Conservation (phyloP, 2,888 invertebrate species). For the Polyommatus iphigenia region DNA sequence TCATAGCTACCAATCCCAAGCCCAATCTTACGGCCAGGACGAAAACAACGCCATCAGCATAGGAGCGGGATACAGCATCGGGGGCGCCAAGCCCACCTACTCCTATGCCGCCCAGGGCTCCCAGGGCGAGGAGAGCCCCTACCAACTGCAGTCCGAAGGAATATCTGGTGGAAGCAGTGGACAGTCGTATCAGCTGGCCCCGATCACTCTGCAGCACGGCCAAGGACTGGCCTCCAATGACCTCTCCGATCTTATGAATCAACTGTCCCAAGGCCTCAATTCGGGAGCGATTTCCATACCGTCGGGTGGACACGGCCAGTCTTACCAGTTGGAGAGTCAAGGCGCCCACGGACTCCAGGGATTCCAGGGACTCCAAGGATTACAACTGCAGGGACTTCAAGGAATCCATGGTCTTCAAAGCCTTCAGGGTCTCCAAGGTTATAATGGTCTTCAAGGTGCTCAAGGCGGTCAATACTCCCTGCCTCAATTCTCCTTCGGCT, state of each 20-base stretch:
- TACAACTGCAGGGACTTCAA: constrained; percentile 2
- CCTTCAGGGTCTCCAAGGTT: neutral
- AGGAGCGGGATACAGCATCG: constrained; percentile 73
- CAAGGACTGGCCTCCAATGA: constrained; percentile 57
- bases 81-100: constrained; percentile 65
- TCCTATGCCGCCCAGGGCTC: constrained; percentile 51
- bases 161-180: constrained; percentile 56
- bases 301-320: constrained; percentile 54
- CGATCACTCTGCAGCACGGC: constrained; percentile 61
- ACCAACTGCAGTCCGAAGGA: constrained; percentile 56
- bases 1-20: constrained; percentile 47
- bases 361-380: neutral
- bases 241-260: constrained; percentile 68
- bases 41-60: constrained; percentile 69
- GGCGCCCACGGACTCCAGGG: constrained; percentile 42
- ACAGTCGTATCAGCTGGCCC: constrained; percentile 60
- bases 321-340: constrained; percentile 56
- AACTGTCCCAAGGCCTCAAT: constrained; percentile 63
- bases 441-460: constrained; percentile 44
- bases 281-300: constrained; percentile 62
- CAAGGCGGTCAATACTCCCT: constrained; percentile 57
- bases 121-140: constrained; percentile 45
- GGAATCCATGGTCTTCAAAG: constrained; percentile 36
- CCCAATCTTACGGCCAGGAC: constrained; percentile 54
- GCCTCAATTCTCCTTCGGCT: constrained; percentile 58